Base-by-base conservation (phyloP, 2,888 invertebrate species). In the Aporophyla lueneburgensis region DNA sequence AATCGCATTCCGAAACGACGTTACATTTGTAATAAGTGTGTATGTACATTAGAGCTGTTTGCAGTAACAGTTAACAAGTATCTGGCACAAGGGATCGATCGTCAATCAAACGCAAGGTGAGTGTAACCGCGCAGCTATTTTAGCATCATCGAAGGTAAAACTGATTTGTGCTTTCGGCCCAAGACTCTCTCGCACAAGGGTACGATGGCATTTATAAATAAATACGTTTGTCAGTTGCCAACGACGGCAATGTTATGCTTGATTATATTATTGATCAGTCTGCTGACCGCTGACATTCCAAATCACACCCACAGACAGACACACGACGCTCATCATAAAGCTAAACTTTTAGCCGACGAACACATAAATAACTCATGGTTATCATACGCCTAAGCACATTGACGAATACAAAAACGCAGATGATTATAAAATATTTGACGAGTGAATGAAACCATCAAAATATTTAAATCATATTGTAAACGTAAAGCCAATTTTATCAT, bases 71-170 rank as follows among this genome's bases (percentile, higher is more conserved):
- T 95, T 94, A 94, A 91, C 95, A 93, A 93, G 93, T 95, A 95
- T 96, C 96, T 96, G 96, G 96, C 96, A 96, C 96, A 95, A 94
- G 95, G 94, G 95, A 96, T 96, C 95, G 95, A 96, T 96, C 96
- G 96, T 96, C 96, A 96, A 96, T 96, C 96, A 96, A 96, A 96
- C 93, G 95, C 96, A 96, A 96, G 96, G 96, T 95, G 95, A 96
- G 96, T 95, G 93, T 94, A 94, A 95, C 94, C 94, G 93, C 91
- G 92, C 90, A 92, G 95, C 96, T 96, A 96, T 96, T 96, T 96
- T 96, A 95, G 95, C 95, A 94, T 93, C 94, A 94, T 94, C 95
- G 96, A 96, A 96, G 96, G 96, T 96, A 96, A 96, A 94, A 96
- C 93, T 94, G 95, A 96, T 95, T 95, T 93, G 94, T 94, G 95